These are phyloP conservation scores for Phthorimaea operculella DNA, from an alignment of 1,140 invertebrate genomes.

Conservation along the genomic window DNA sequence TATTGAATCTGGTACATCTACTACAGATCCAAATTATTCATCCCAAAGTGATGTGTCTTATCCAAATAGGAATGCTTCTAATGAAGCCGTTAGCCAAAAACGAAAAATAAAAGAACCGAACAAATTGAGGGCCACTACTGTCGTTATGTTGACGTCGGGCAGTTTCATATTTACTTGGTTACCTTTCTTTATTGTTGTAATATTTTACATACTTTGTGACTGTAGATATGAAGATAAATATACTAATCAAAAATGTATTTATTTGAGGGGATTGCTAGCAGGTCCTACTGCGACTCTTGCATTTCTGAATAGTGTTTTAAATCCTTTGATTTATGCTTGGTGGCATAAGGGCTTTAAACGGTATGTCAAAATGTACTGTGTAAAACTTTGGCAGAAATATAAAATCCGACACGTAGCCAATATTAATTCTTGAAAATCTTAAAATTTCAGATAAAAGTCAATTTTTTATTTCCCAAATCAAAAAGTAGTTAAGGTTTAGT, in stretches of 20 bases:
- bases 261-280: constrained; percentile 55
- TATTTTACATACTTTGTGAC: constrained; percentile 64
- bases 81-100: constrained; percentile 9
- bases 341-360: constrained; percentile 73
- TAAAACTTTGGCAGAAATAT: too few relatives aligned
- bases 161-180: constrained; percentile 65
- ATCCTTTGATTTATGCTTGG: constrained; percentile 79
- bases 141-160: constrained; percentile 69
- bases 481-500: too few relatives aligned
- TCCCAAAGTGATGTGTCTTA: constrained; percentile 6
- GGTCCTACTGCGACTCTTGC: constrained; percentile 69
- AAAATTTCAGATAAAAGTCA: too few relatives aligned
- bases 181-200: constrained; percentile 61
- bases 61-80: constrained; percentile 8
- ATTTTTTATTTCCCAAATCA: too few relatives aligned
- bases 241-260: constrained; percentile 52
- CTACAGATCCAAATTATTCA: constrained; percentile 13
- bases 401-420: too few relatives aligned
- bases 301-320: constrained; percentile 75
- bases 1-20: constrained; percentile 21
- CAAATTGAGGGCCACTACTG: constrained; percentile 69
- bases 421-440: too few relatives aligned
- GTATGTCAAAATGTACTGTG: constrained; percentile 18
- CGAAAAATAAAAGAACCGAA: constrained; percentile 45
- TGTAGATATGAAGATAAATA: constrained; percentile 51